phyloP scores from a whole-genome alignment of 1,140 invertebrate species.

The Drosophila chauvacae region DNA sequence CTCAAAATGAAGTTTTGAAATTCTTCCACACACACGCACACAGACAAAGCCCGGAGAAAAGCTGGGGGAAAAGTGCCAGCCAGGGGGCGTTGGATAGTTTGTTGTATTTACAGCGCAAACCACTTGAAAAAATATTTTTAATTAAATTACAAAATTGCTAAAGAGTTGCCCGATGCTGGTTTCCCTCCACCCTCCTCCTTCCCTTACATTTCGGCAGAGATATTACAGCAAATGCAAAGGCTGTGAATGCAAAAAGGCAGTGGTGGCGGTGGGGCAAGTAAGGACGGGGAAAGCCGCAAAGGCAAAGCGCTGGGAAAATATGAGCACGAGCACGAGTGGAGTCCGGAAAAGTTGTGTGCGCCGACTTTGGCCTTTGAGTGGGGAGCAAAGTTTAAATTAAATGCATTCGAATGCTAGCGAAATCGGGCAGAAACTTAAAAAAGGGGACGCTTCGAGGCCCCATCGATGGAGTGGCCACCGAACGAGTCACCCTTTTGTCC shows the following conservation, averaged over 20 bases:
- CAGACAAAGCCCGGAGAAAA: conserved; percentile 18
- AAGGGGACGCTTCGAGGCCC: neutral
- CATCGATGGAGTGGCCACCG: conserved; percentile 1
- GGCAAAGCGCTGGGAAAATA: conserved; percentile 63
- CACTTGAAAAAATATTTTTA: conserved; percentile 84
- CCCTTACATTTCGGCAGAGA: conserved; percentile 13
- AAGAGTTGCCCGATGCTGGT: conserved; percentile 67
- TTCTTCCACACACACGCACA: conserved; percentile 58
- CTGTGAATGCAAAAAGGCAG: conserved; percentile 50
- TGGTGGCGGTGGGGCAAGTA: conserved; percentile 20
- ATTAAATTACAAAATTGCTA: conserved; percentile 83
- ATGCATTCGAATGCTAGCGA: conserved; percentile 36
- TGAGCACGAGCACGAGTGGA: conserved; percentile 38
- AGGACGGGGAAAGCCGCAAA: conserved; percentile 55
- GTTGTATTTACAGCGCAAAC: conserved; percentile 81
- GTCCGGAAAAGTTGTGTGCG: conserved; percentile 50
- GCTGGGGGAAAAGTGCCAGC: conserved; percentile 31
- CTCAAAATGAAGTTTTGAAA: conserved; percentile 80
- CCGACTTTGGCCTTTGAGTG: conserved; percentile 29
- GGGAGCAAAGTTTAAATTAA: conserved; percentile 47
- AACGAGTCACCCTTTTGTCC: neutral
- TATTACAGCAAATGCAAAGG: conserved; percentile 43
- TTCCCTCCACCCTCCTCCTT: neutral
- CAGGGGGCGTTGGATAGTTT: conserved; percentile 58
- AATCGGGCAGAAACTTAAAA: conserved; percentile 22